Evolutionary conservation across 2,888 invertebrate genomes (phyloP), one percentile per base, ranked within the genome.

Genomic region (Cistogaster globosa): DNA sequence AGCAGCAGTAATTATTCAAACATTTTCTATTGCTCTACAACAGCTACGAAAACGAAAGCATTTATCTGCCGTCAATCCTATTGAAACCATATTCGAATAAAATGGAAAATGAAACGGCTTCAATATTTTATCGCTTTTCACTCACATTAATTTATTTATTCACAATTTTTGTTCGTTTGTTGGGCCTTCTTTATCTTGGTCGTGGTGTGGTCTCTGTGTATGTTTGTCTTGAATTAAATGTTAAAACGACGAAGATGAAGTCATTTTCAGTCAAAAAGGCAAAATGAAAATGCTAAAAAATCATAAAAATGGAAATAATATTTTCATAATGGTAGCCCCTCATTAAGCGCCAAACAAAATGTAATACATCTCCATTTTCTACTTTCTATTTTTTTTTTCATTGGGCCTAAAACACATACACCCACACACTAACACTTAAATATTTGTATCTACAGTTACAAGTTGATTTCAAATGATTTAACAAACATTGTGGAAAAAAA

Each of bases 261-360:
- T 72, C 65, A 83, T 83, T 83, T 83, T 65, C 69, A 83, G 82
- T 83, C 71, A 82, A 82, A 32, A 82, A 42, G 76, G 71, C 65
- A 71, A 82, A 76, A 77, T 77, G 65, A 4, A 67, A 76, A 68
- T 45, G 26, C 51, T 55, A 79, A 71, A 63, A 67, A 71, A 48
- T 58, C 69, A 82, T 82, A 85, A 82, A 85, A 82, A 82, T 82
- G 78, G 20, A 42, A 85, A 85, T 79, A 79, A 82, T 75, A 85
- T 82, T 82, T 82, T 82, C 71, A 85, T 82, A 85, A 85, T 85
- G 79, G 78, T 85, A 60, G 82, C 75, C 75, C 71, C 85, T 82
- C 82, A 85, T 85, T 85, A 85, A 82, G 78, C 82, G 63, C 82
- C 82, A 85, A 76, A 85, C 82, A 85, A 76, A 85, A 82, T 82